These are phyloP conservation scores for Coreius guichenoti DNA, from an alignment of 2,797 vertebrate species.

Conservation along the genomic window DNA sequence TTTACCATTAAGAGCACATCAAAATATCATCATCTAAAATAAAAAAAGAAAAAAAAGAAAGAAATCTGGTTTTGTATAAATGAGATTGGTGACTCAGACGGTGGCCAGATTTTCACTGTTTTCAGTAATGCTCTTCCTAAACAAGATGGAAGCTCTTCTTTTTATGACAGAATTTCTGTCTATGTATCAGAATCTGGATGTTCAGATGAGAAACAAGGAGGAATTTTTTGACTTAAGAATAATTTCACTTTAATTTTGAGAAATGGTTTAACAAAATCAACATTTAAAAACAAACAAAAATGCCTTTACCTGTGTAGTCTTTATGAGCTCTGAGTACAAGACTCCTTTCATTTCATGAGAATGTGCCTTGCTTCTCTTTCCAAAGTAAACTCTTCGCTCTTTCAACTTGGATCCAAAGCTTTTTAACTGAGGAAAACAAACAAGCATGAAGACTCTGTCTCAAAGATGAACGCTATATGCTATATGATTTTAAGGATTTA, in stretches of 20 bases:
- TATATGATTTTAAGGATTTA: neutral
- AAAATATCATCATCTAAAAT: slow-evolving; percentile 56
- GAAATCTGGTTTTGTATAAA: slow-evolving; percentile 80
- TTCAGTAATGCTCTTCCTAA: slow-evolving; percentile 76
- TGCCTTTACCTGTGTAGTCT: slow-evolving; percentile 69
- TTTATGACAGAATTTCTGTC: no score
- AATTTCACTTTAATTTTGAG: neutral
- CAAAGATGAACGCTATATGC: neutral
- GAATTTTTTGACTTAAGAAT: neutral
- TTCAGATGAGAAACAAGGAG: neutral
- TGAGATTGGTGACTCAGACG: slow-evolving; percentile 74
- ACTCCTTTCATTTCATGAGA: slow-evolving; percentile 78
- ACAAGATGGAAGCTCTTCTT: no score
- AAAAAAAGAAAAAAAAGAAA: slow-evolving; percentile 51
- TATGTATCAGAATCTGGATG: no score
- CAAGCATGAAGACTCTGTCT: neutral
- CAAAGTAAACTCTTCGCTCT: slow-evolving; percentile 73
- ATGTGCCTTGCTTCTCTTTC: slow-evolving; percentile 75
- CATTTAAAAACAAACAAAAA: neutral
- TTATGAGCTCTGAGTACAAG: slow-evolving; percentile 72
- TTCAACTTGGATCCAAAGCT: slow-evolving; percentile 76
- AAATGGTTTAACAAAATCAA: neutral
- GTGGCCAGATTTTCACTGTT: slow-evolving; percentile 77
- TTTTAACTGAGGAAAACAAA: slow-evolving; percentile 67
- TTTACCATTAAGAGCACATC: slow-evolving; percentile 77